These are phyloP conservation scores for Diuraphis noxia DNA, from an alignment of 1,140 invertebrate genomes.

Conservation along the genomic window DNA sequence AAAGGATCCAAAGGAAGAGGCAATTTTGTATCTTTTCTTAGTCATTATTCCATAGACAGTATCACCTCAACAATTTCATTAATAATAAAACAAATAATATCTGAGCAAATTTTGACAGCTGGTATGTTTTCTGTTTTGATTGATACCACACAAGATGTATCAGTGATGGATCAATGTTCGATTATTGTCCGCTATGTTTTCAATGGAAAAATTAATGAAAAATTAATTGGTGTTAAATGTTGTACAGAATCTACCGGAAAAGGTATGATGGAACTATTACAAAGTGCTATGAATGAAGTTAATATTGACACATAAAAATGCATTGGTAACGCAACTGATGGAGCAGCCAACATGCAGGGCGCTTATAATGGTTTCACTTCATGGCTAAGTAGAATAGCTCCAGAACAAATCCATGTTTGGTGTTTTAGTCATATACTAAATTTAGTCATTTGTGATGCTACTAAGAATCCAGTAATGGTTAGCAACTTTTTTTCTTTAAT, in stretches of 20 bases:
- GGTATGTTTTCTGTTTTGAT: not conserved
- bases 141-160: not conserved
- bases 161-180: not conserved
- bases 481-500: not conserved
- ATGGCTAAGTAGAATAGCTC: not conserved
- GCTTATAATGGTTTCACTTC: not conserved
- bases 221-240: not conserved
- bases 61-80: not conserved
- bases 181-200: not conserved
- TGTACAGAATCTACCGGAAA: not conserved
- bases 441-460: constrained; percentile 32
- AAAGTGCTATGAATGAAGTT: not conserved
- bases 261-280: not conserved
- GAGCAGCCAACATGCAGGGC: not conserved
- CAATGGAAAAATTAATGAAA: not conserved
- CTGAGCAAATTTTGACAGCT: not conserved
- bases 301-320: not conserved
- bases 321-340: constrained; percentile 6
- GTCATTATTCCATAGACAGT: not conserved
- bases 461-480: not conserved
- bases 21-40: not conserved
- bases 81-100: not conserved
- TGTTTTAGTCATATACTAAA: constrained; percentile 12
- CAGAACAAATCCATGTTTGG: not conserved
- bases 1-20: not conserved